Evolutionary conservation across 2,113 vertebrate species (phyloP).

Genomic region (Peromyscus polionotus): DNA sequence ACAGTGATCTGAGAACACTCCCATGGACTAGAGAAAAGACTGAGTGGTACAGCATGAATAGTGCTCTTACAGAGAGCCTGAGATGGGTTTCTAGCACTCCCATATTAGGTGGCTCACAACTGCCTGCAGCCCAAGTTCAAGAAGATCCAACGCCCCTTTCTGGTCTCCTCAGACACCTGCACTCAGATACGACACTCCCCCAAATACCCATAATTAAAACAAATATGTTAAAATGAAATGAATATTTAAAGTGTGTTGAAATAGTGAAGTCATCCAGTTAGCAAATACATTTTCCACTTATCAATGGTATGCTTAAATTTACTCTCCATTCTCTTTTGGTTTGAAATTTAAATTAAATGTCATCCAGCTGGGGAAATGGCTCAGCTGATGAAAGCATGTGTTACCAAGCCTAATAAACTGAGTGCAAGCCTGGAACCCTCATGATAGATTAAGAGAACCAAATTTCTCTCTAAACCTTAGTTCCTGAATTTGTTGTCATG

Average conservation of each 20-base stretch:
- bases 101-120: not conserved
- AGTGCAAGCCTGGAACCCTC: not conserved
- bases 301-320: not conserved
- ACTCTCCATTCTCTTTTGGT: not conserved
- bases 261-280: conserved; percentile 7
- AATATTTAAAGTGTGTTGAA: conserved; percentile 11
- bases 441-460: not conserved
- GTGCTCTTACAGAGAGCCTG: not conserved
- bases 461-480: not conserved
- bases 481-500: not conserved
- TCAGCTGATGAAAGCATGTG: not conserved
- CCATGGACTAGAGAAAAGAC: not conserved
- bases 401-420: not conserved
- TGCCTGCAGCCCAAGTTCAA: not conserved
- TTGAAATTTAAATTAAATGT: conserved; percentile 39
- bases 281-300: not conserved
- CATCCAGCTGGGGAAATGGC: not conserved
- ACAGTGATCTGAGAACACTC: not conserved
- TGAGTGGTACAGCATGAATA: not conserved
- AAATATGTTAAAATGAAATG: not conserved
- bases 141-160: not conserved
- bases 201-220: not conserved
- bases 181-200: not conserved
- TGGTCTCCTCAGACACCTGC: not conserved
- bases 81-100: not conserved